These are phyloP conservation scores for Geotrupes spiniger DNA, from an alignment of 2,888 invertebrate genomes.

Conservation along the genomic window DNA sequence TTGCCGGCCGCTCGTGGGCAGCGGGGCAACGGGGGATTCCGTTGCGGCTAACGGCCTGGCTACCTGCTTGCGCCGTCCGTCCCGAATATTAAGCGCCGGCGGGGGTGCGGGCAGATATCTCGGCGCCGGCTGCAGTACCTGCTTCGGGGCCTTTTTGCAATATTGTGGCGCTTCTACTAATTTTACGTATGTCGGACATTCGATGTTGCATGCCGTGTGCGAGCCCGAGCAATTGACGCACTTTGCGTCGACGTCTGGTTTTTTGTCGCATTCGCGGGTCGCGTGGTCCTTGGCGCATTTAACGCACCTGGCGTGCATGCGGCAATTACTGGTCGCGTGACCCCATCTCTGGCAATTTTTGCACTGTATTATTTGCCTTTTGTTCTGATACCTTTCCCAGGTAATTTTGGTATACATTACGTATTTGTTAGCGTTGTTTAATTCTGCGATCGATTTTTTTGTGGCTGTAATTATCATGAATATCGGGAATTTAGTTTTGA, in stretches of 20 bases:
- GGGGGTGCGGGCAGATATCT: too few species aligned
- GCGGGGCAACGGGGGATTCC: not conserved
- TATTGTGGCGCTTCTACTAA: not conserved
- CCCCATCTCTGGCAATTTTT: too few species aligned
- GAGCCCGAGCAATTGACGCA: too few species aligned
- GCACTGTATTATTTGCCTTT: conserved; percentile 7
- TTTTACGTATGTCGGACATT: conserved; percentile 9
- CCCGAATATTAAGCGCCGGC: too few species aligned
- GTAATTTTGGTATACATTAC: not conserved
- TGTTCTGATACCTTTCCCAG: not conserved
- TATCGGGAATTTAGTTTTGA: conserved; percentile 4
- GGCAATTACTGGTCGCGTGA: too few species aligned
- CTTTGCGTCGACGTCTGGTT: conserved; percentile 6
- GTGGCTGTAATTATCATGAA: not conserved
- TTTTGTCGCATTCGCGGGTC: conserved; percentile 10
- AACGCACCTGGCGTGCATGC: conserved; percentile 6
- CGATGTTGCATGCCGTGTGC: conserved; percentile 10
- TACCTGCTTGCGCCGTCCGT: not conserved
- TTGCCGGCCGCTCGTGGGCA: not conserved
- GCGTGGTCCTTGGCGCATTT: conserved; percentile 13
- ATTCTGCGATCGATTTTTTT: not conserved
- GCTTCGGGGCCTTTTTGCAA: too few species aligned
- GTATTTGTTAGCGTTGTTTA: not conserved
- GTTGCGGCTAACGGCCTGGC: not conserved
- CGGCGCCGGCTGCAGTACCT: not conserved